These are phyloP conservation scores for Metridium senile DNA, from an alignment of 92 coral and sea anemone genomes.

Conservation along the genomic window DNA sequence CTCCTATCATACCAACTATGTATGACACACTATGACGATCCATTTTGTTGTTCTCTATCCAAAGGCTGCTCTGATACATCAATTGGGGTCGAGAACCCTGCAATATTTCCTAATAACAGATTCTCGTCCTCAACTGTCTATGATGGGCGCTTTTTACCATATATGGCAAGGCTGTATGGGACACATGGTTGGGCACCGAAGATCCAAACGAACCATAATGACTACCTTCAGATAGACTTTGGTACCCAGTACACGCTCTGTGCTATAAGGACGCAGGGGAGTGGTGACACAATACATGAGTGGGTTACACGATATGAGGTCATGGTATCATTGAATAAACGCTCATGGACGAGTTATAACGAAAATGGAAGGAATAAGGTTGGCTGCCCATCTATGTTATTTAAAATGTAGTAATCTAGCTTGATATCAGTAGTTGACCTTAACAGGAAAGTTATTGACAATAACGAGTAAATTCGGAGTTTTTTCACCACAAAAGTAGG, in stretches of 20 bases:
- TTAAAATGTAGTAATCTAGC: no score
- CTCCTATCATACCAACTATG: no score
- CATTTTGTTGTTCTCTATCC: no score
- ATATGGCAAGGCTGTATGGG: neutral
- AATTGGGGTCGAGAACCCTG: slow-evolving; percentile 1
- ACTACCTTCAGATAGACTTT: slow-evolving; percentile 16
- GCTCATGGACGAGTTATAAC: slow-evolving; percentile 1
- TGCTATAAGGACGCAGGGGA: slow-evolving; percentile 8
- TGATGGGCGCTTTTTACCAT: neutral
- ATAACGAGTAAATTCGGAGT: no score
- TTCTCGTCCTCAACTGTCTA: slow-evolving; percentile 8
- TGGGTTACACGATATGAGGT: neutral
- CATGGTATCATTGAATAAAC: slow-evolving; percentile 4
- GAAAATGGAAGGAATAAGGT: slow-evolving; percentile 7
- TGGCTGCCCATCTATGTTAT: neutral
- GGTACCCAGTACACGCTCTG: slow-evolving; percentile 14
- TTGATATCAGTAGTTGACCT: no score
- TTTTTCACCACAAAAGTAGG: no score
- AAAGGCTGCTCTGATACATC: slow-evolving; percentile 15
- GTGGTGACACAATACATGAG: neutral
- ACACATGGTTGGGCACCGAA: slow-evolving; percentile 1
- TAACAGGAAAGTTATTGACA: no score
- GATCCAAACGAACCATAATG: neutral
- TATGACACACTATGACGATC: no score
- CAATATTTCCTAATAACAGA: neutral